These are phyloP conservation scores for Anthopleura xanthogrammica DNA, from an alignment of 92 coral and sea anemone genomes.

Conservation along the genomic window DNA sequence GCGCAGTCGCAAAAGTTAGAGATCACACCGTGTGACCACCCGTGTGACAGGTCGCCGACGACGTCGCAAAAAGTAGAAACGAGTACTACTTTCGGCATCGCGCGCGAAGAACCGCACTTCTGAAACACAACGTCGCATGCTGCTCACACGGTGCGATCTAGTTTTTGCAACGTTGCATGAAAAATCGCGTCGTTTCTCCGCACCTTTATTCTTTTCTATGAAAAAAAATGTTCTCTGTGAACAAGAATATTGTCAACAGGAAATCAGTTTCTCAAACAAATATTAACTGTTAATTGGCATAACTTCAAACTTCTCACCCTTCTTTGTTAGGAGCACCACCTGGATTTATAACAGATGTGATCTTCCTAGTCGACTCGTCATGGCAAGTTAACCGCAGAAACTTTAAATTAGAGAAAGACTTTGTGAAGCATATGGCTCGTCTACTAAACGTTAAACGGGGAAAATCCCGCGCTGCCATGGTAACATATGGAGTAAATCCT, in stretches of 20 bases:
- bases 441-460: conserved; percentile 47
- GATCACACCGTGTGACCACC: no score
- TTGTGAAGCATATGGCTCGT: conserved; percentile 53
- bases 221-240: neutral
- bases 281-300: no score
- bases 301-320: neutral
- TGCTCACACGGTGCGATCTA: no score
- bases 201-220: no score
- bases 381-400: conserved; percentile 42
- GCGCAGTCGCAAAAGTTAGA: no score
- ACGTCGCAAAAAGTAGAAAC: no score
- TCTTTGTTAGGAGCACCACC: conserved; percentile 26
- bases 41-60: no score
- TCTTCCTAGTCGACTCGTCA: conserved; percentile 71
- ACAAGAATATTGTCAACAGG: neutral
- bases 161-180: no score
- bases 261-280: neutral
- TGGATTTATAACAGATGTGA: conserved; percentile 54
- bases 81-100: no score
- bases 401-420: conserved; percentile 51
- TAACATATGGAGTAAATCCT: conserved; percentile 50
- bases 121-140: no score
- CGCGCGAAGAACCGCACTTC: no score
- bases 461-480: conserved; percentile 62
- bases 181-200: no score